Evolutionary conservation across 2,888 invertebrate species (phyloP).

Genomic region (Amphiduros pacificus): DNA sequence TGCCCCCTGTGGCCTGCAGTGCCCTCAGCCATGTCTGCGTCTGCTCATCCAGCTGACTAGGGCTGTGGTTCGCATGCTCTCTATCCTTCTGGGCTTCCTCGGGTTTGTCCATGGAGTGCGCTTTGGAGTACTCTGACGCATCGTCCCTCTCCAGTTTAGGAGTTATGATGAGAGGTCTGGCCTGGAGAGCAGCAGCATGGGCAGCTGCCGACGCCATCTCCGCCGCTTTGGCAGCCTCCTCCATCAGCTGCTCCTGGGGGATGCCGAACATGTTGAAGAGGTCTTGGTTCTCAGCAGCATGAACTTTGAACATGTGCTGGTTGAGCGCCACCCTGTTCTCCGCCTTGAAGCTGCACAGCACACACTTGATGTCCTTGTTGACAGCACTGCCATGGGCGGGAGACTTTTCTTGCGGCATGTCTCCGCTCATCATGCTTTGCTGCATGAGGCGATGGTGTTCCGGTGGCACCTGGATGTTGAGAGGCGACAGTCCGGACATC

Average conservation of each 20-base stretch:
- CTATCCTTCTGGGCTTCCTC: conserved; percentile 29
- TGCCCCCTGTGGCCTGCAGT: neutral
- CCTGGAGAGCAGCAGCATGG: neutral
- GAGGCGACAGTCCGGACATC: conserved; percentile 9
- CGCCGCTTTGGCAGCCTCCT: conserved; percentile 36
- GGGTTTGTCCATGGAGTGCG: too few species aligned
- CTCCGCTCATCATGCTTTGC: neutral
- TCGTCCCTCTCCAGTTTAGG: too few species aligned
- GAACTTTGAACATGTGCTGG: conserved; percentile 57
- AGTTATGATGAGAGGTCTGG: too few species aligned
- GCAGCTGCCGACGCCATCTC: neutral
- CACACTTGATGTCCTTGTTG: conserved; percentile 58
- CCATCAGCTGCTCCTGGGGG: conserved; percentile 42
- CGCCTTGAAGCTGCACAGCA: conserved; percentile 57
- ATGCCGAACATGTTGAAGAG: conserved; percentile 52
- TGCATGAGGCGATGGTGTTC: neutral
- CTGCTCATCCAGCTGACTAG: too few species aligned
- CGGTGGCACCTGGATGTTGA: conserved; percentile 1
- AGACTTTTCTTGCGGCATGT: neutral
- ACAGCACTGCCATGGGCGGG: conserved; percentile 2
- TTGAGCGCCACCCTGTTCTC: conserved; percentile 50
- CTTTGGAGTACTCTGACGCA: too few species aligned
- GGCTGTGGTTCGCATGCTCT: conserved; percentile 26
- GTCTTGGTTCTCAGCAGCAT: conserved; percentile 57
- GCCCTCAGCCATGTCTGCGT: too few species aligned